Percentiles rank a stretch among this genome's conserved stretches.
phyloP scores from a whole-genome alignment of 1,140 invertebrate species.

The Drosophila takahashii region DNA sequence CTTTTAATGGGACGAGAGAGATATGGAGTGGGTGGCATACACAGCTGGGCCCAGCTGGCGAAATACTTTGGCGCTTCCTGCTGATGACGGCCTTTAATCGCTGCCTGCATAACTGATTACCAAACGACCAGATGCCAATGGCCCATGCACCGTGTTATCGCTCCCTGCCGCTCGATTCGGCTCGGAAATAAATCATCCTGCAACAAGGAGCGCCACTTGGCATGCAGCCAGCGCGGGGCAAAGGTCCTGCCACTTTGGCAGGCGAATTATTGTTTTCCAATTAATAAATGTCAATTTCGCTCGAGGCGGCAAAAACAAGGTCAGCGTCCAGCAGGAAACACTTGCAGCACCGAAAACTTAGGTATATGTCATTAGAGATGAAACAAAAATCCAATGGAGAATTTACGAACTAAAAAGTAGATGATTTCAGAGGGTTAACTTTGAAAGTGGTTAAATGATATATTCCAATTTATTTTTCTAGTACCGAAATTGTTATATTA shows the following conservation, averaged over 20 bases:
- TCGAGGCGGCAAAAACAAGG: slow-evolving; percentile 66
- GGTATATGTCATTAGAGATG: slow-evolving; percentile 22
- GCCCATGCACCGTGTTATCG: slow-evolving; percentile 41
- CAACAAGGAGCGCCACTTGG: slow-evolving; percentile 53
- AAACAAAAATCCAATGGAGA: neutral
- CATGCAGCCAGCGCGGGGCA: slow-evolving; percentile 32
- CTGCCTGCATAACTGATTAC: slow-evolving; percentile 63
- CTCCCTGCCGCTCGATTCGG: slow-evolving; percentile 10
- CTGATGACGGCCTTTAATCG: slow-evolving; percentile 76
- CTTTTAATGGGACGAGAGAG: slow-evolving; percentile 61
- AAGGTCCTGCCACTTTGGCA: slow-evolving; percentile 47
- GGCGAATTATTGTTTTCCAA: slow-evolving; percentile 83
- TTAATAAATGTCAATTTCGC: slow-evolving; percentile 84
- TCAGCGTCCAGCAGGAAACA: slow-evolving; percentile 28
- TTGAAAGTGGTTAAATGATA: too few species aligned
- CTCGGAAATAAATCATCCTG: slow-evolving; percentile 65
- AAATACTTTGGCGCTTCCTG: slow-evolving; percentile 51
- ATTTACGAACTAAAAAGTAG: neutral
- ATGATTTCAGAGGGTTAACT: too few species aligned
- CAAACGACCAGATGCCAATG: slow-evolving; percentile 29
- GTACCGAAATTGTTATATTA: too few species aligned
- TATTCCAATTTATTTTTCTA: too few species aligned
- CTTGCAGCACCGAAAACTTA: neutral
- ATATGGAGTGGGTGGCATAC: neutral
- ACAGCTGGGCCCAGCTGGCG: slow-evolving; percentile 41